Evolutionary conservation across 2,888 invertebrate species (phyloP), one percentile per base, ranked within the genome.

Genomic region (Drosophila tripunctata): DNA sequence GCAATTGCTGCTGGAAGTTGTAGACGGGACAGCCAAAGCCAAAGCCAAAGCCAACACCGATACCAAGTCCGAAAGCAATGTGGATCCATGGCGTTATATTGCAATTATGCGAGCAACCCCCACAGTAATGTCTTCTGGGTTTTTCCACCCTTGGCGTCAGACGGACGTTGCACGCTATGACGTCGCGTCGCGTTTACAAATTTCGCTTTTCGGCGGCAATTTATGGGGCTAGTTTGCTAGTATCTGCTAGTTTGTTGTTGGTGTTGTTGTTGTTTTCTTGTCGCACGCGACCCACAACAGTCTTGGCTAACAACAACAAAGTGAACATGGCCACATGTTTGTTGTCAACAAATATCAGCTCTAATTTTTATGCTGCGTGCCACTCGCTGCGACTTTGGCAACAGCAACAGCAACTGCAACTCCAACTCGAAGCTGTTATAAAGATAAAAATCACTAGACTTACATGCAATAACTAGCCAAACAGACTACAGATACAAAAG

Each of bases 291-390:
- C 43, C 33, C 74, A 40, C 52, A 48, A 40, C 56, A 50, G 64
- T 40, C 45, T 38, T 54, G 17, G 35, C 41, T 24, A 15, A 24
- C n/a, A 30, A 12, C 43, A 43, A 45, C 17, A 43, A 43, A 43
- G 1, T 17, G 22, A 78, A 85, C 71, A 68, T 48, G 47, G 62
- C 60, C 75, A 60, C 80, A 87, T 84, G 81, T 83, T 80, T 83
- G 77, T 80, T 80, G 79, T 80, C 87, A 80, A 84, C 87, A 87
- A 80, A 80, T 74, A 80, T 84, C 70, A 74, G 56, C 52, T 77
- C 74, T 70, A 74, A 80, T 83, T 76, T 83, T 76, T 57, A 72
- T 65, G 57, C 82, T 68, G 84, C 77, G 77, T 83, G 84, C 81
- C 57, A 73, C 60, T 56, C 43, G 62, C 21, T 27, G 57, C 24